Evolutionary conservation across 2,888 invertebrate species (phyloP).

Genomic region (Tinea pellionella): DNA sequence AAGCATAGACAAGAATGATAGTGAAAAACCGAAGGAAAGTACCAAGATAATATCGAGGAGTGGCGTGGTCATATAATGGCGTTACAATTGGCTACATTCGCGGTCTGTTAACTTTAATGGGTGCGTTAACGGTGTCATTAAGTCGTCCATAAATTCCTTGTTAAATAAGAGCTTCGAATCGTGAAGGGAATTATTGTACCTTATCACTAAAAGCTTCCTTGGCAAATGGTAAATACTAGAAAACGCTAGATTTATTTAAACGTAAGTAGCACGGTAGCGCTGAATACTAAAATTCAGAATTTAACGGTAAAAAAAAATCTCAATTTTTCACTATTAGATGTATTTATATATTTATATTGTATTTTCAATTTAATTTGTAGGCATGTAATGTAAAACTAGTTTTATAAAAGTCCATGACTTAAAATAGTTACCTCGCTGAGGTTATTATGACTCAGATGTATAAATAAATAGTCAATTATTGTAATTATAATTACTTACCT

Average conservation of each 20-base stretch:
- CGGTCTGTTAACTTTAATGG: conserved; percentile 48
- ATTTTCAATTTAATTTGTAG: not conserved
- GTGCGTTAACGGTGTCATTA: conserved; percentile 44
- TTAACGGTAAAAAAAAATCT: not conserved
- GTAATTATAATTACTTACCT: not conserved
- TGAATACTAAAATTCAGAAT: not conserved
- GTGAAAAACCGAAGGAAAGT: conserved; percentile 41
- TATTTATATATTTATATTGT: not conserved
- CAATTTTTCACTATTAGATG: not conserved
- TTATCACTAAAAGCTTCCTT: not conserved
- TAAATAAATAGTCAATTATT: not conserved
- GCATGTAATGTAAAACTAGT: not conserved
- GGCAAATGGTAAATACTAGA: not conserved
- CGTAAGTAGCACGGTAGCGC: not conserved
- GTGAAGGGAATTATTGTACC: not conserved
- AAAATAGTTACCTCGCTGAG: conserved; percentile 1
- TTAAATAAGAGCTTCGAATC: conserved; percentile 21
- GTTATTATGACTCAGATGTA: not conserved
- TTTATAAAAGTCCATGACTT: not conserved
- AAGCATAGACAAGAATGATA: conserved; percentile 33
- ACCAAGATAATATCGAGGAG: conserved; percentile 61
- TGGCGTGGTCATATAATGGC: conserved; percentile 58
- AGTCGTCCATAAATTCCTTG: conserved; percentile 55
- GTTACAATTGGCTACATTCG: conserved; percentile 38
- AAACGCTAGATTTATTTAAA: not conserved